phyloP scores from a whole-genome alignment of 2,797 vertebrate genomes.

The Sitta carolinensis region DNA sequence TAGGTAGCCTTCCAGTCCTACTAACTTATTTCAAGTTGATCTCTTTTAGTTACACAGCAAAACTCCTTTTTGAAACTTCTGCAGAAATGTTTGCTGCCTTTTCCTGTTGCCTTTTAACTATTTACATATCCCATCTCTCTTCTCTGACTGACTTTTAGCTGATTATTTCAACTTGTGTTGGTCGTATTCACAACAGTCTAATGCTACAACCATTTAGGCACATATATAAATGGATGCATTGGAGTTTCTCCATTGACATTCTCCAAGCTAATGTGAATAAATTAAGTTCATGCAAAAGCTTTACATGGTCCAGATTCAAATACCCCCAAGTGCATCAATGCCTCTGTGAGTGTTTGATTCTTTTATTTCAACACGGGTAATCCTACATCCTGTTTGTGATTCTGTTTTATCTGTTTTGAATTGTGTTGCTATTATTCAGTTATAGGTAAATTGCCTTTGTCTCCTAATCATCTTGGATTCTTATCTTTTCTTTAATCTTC shows the following conservation, averaged over 20 bases:
- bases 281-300: slow-evolving; percentile 21
- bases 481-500: slow-evolving; percentile 2
- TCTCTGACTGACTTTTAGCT: background rate
- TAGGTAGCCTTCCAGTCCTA: background rate
- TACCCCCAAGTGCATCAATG: background rate
- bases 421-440: background rate
- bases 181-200: background rate
- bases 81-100: background rate
- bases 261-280: background rate
- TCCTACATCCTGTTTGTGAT: slow-evolving; percentile 13
- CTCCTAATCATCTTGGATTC: slow-evolving; percentile 9
- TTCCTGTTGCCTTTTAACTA: background rate
- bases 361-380: slow-evolving; percentile 1
- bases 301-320: slow-evolving; percentile 1
- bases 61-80: background rate
- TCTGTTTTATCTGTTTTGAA: slow-evolving; percentile 29
- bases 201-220: background rate
- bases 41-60: background rate
- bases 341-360: background rate
- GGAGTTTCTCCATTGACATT: background rate
- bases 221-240: background rate
- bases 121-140: background rate
- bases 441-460: slow-evolving; percentile 12
- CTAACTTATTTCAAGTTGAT: background rate
- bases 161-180: background rate